Evolutionary conservation across 2,888 invertebrate species (phyloP), one percentile per base, ranked within the genome.

Genomic region (Chrysopilus asiliformis): DNA sequence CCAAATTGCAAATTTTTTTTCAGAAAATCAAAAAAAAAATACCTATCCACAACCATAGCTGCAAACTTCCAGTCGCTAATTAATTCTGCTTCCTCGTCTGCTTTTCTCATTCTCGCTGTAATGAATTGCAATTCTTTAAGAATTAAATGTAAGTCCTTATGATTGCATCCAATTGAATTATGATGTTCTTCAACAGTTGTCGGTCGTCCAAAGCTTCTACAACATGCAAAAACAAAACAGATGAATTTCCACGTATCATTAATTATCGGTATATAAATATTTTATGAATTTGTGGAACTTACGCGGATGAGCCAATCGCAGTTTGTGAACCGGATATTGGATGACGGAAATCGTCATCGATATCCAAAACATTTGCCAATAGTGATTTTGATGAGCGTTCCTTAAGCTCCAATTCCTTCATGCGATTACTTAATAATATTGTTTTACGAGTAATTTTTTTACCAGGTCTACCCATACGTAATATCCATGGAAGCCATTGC

Each of bases 1-100:
- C n/a, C n/a, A n/a, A n/a, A n/a, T n/a, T n/a, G n/a, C n/a, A n/a
- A n/a, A n/a, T n/a, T n/a, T n/a, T n/a, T n/a, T n/a, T n/a, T n/a
- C n/a, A n/a, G n/a, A n/a, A n/a, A n/a, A n/a, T n/a, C n/a, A n/a
- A n/a, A n/a, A n/a, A n/a, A n/a, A 22, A 7, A 22, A 22, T 45
- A 77, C 72, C 89, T 80, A 70, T 95, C 94, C 60, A 95, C 90
- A 60, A 94, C 94, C 89, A 94, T 91, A 47, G 93, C 94, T 39
- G 94, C 94, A 63, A 94, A 95, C 64, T 91, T 93, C 94, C 94
- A 94, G 64, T 95, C 94, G 66, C 84, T 89, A 53, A 89, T 89
- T 48, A 87, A 72, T 60, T 93, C 91, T 39, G 83, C 81, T 57
- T 90, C 89, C 53, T 90, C 87, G 57, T 95, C 94, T 38, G 90